These are phyloP conservation scores for Pandemis corylana DNA, from an alignment of 2,888 invertebrate species.

Conservation along the genomic window DNA sequence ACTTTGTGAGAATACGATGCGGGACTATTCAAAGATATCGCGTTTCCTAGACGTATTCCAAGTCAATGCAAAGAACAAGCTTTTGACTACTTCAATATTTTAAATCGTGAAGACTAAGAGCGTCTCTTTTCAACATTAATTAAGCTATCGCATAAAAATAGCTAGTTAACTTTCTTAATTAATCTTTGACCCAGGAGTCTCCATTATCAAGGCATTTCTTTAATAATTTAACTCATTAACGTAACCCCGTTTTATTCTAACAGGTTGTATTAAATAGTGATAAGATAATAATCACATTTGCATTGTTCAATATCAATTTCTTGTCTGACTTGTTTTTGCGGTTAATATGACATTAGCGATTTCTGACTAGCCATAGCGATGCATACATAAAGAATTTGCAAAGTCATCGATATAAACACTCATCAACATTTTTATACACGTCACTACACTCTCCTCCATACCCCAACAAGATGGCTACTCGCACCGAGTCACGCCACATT, in stretches of 20 bases:
- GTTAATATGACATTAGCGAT: background rate
- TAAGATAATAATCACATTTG: background rate
- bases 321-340: background rate
- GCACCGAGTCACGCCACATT: background rate
- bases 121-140: background rate
- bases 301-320: background rate
- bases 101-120: background rate
- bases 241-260: background rate
- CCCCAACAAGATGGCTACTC: background rate
- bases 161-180: constrained; percentile 25
- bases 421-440: background rate
- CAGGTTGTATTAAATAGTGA: background rate
- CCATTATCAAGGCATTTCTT: constrained; percentile 6
- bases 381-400: background rate
- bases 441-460: background rate
- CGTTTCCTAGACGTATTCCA: background rate
- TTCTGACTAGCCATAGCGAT: background rate
- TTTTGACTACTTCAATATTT: background rate
- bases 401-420: background rate
- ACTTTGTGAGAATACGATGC: background rate
- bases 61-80: background rate
- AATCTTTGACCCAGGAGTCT: constrained; percentile 16
- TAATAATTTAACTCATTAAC: constrained; percentile 28
- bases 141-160: constrained; percentile 8
- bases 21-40: background rate